Evolutionary conservation across 2,888 invertebrate species (phyloP).

Genomic region (Dryocosmus kuriphilus): DNA sequence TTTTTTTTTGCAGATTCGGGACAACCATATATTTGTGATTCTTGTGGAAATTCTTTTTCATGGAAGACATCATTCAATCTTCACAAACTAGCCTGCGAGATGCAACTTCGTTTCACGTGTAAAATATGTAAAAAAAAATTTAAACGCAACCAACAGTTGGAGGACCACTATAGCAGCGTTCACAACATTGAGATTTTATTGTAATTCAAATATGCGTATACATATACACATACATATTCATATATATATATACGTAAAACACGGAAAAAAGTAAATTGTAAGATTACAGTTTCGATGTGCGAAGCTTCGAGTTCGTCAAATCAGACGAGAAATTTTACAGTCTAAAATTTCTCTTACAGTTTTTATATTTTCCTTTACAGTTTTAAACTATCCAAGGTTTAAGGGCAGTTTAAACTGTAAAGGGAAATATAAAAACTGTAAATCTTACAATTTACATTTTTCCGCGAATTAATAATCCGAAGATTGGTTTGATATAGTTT

Average conservation of each 20-base stretch:
- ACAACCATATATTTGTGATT: constrained; percentile 67
- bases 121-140: constrained; percentile 68
- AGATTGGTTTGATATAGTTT: background rate
- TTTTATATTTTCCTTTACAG: no score
- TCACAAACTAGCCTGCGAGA: constrained; percentile 71
- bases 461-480: background rate
- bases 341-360: no score
- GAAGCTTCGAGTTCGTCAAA: no score
- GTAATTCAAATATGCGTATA: background rate
- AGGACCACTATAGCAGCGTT: constrained; percentile 59
- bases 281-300: no score
- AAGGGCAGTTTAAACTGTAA: no score
- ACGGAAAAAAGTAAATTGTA: no score
- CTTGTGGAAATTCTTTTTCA: constrained; percentile 71
- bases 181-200: constrained; percentile 39
- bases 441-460: no score
- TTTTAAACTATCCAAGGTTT: no score
- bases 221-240: no score
- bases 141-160: constrained; percentile 71
- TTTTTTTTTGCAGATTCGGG: constrained; percentile 29
- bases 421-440: no score
- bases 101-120: constrained; percentile 73
- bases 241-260: no score
- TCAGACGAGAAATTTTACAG: no score
- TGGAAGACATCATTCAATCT: constrained; percentile 70